phyloP scores from a whole-genome alignment of 2,113 vertebrate genomes.

The Solenodon paradoxus region DNA sequence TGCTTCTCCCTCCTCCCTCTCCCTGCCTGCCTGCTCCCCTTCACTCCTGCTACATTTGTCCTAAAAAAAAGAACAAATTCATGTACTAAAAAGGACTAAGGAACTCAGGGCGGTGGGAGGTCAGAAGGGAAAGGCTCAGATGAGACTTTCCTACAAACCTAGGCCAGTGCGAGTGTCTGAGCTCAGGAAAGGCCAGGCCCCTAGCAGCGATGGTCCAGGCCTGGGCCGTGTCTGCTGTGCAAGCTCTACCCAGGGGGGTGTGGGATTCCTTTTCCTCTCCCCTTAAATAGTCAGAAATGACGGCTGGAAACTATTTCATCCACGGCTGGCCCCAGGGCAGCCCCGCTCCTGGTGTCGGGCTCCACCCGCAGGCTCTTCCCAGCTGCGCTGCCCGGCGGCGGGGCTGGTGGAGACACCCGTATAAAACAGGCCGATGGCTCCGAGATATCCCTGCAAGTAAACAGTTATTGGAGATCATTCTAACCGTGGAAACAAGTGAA shows the following conservation, averaged over 20 bases:
- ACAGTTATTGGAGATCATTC: neutral
- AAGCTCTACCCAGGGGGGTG: neutral
- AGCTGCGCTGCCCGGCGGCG: too few relatives aligned
- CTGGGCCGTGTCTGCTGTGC: fast-evolving
- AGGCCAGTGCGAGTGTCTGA: neutral
- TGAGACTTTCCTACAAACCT: neutral
- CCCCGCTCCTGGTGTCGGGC: too few relatives aligned
- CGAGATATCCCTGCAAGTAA: neutral
- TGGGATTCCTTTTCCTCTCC: neutral
- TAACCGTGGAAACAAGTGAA: neutral
- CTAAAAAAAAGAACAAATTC: neutral
- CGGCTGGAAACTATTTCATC: neutral
- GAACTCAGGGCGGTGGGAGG: too few relatives aligned
- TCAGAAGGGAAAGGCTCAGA: too few relatives aligned
- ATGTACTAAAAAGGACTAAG: neutral
- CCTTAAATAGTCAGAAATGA: neutral
- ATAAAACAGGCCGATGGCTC: too few relatives aligned
- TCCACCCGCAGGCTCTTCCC: too few relatives aligned
- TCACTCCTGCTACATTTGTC: too few relatives aligned
- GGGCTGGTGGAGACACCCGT: too few relatives aligned
- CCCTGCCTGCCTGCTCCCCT: too few relatives aligned
- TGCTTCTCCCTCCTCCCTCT: too few relatives aligned
- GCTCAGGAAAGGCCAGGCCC: neutral
- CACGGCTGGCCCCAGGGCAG: too few relatives aligned
- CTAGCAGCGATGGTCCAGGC: fast-evolving